phyloP scores from a whole-genome alignment of 1,140 invertebrate genomes.

The Marisa cornuarietis region DNA sequence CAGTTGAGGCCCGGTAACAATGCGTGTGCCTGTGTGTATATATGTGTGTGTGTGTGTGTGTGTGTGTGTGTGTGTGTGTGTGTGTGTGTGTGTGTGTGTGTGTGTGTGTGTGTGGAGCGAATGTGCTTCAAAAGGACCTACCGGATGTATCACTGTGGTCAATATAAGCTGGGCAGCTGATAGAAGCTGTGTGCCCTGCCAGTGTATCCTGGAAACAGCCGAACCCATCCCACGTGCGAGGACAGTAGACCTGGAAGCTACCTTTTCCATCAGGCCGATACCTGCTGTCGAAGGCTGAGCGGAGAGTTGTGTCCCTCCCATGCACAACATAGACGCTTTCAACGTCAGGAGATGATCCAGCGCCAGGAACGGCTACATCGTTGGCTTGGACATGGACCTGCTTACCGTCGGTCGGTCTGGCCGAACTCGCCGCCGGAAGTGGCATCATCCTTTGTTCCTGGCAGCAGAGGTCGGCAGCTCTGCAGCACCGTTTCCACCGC shows the following conservation, averaged over 20 bases:
- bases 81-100: constrained; percentile 1
- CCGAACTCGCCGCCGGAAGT: neutral
- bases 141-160: constrained; percentile 31
- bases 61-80: neutral
- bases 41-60: no score
- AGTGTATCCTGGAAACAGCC: constrained; percentile 40
- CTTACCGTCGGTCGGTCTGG: neutral
- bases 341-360: no score
- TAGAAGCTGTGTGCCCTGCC: constrained; percentile 22
- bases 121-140: constrained; percentile 15
- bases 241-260: constrained; percentile 26
- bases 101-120: constrained; percentile 5
- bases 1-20: no score
- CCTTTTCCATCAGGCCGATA: no score
- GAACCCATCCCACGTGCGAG: constrained; percentile 49
- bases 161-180: constrained; percentile 40
- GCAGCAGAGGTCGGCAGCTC: constrained; percentile 36
- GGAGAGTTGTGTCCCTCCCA: neutral
- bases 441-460: constrained; percentile 7
- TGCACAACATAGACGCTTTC: neutral
- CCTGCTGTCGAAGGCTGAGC: neutral
- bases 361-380: neutral
- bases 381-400: neutral
- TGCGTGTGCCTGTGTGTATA: no score
- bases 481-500: constrained; percentile 40